These are phyloP conservation scores for Drosophila paracracens DNA, from an alignment of 2,888 invertebrate genomes.

Conservation along the genomic window DNA sequence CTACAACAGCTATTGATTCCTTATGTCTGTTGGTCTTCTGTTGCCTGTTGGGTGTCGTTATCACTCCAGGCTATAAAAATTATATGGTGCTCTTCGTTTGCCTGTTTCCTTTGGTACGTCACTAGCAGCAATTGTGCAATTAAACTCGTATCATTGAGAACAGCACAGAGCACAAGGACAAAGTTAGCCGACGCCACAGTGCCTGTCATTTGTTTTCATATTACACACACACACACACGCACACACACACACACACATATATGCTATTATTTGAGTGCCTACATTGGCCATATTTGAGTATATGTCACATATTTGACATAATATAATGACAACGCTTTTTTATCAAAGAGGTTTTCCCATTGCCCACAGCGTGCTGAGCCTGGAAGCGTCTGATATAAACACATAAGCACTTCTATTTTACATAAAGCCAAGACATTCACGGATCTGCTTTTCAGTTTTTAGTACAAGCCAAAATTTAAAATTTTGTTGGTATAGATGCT, in stretches of 20 bases:
- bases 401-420: background rate
- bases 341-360: background rate
- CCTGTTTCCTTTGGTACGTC: background rate
- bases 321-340: slow-evolving; percentile 14
- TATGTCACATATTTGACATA: slow-evolving; percentile 33
- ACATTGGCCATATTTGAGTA: slow-evolving; percentile 1
- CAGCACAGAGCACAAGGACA: slow-evolving; percentile 7
- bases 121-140: slow-evolving; percentile 47
- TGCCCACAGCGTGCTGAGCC: background rate
- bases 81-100: slow-evolving; percentile 7
- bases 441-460: background rate
- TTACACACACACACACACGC: slow-evolving; percentile 20
- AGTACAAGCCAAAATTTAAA: background rate
- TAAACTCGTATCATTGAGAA: slow-evolving; percentile 45
- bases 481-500: background rate
- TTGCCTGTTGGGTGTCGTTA: background rate
- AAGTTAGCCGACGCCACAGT: background rate
- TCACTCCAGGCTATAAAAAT: slow-evolving; percentile 4
- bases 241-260: slow-evolving; percentile 11
- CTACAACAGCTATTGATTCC: background rate
- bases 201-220: slow-evolving; percentile 65
- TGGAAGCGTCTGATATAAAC: background rate
- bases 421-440: background rate
- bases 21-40: background rate
- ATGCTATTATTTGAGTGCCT: background rate